Base-by-base conservation (phyloP, 2,797 vertebrate species). In the Prunella strophiata region DNA sequence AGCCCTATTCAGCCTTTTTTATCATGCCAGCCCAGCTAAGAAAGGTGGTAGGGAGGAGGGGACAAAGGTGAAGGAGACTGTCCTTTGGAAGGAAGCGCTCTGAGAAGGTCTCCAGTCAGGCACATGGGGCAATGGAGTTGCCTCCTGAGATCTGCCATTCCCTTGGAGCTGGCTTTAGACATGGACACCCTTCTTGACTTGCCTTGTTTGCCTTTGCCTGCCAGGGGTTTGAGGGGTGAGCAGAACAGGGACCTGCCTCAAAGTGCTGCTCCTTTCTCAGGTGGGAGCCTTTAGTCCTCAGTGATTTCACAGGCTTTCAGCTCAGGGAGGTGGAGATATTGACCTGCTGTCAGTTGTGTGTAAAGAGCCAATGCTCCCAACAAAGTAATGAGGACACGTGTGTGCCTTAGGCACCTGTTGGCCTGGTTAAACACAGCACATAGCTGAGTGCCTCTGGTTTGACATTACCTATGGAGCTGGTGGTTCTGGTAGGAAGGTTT, bases 361-460 rank as follows among this genome's bases (percentile, higher is more conserved):
- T 11, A 8, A 51, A 94, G 81, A 92, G 82, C 68, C 62, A 66
- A 1, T 2, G 21, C 73, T 90, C 42, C 66, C 67, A 48, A 42
- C 85, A 65, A 11, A 88, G 66, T 50, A 65, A 86, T 34, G 91
- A 71, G 94, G 95, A 50, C 89, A 6, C 0, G 2, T 11, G 2
- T 85, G 55, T 93, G 96, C 96, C 96, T 87, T 52, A 90, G 96
- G 93, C 95, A 94, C 94, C 94, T 85, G 87, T 67, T 92, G 88
- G 70, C 92, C 96, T 91, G 80, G 85, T 96, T 96, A 87, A 57
- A 42, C 75, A 29, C 67, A 66, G 76, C 65, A 34, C 50, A 5
- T 0, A 57, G 36, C 66, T 26, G 63, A 6, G 36, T 42, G 48
- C 59, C 8, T 79, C 68, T 85, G 84, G 25, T 93, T 72, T 65